A percentile compares a stretch with the other conserved stretches of the same genome.
phyloP scores from a whole-genome alignment of 2,797 vertebrate species.

The Acrocephalus scirpaceus region DNA sequence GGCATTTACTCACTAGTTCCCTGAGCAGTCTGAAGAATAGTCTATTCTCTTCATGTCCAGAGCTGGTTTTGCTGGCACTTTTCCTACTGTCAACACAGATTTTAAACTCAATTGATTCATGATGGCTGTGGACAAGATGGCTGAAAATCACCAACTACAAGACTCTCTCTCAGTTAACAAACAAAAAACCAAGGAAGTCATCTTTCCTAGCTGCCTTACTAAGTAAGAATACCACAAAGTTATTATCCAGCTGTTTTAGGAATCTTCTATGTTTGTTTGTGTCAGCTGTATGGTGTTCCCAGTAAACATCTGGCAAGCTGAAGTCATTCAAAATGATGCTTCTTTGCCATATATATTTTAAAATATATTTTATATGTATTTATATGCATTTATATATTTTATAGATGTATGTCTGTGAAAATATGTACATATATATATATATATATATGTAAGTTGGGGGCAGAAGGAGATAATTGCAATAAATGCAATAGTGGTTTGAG shows the following conservation, averaged over 20 bases:
- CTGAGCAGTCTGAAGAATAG: background rate
- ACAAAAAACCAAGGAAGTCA: rapidly evolving
- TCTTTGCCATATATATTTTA: background rate
- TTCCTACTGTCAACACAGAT: background rate
- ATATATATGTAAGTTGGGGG: background rate
- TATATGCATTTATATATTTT: background rate
- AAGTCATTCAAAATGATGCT: background rate
- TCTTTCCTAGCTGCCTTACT: background rate
- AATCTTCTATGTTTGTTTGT: background rate
- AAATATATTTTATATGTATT: background rate
- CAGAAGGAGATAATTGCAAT: background rate
- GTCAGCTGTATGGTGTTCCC: background rate
- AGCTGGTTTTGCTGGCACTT: background rate
- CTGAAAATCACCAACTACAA: background rate
- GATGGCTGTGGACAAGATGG: background rate
- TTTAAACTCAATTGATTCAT: background rate
- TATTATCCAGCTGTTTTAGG: background rate
- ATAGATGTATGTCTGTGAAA: background rate
- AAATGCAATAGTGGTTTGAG: background rate
- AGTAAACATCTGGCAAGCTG: background rate
- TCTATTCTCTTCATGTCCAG: background rate
- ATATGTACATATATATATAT: too few relatives aligned
- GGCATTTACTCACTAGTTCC: too few relatives aligned
- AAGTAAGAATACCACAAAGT: background rate
- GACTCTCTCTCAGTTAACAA: background rate